Percentiles rank a stretch among this genome's conserved stretches.
phyloP scores from a whole-genome alignment of 2,797 vertebrate species.

The Chaetophractus vellerosus region DNA sequence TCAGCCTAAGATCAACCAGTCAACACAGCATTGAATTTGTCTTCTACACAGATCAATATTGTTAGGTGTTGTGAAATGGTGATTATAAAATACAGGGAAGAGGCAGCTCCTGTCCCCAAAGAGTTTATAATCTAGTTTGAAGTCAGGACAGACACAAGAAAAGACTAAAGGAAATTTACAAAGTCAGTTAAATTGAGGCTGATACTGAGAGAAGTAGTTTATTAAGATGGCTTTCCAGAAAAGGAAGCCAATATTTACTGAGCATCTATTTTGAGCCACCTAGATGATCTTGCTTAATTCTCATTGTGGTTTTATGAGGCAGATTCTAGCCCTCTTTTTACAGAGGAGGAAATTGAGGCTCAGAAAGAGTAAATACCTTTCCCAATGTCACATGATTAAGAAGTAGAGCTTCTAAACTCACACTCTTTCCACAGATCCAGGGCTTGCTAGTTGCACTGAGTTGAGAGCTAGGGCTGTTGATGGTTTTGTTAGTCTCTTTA shows the following conservation, averaged over 20 bases:
- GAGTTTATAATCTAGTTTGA: slow-evolving; percentile 16
- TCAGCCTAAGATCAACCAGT: neutral
- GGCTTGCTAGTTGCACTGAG: neutral
- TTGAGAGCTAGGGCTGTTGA: neutral
- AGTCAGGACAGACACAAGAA: neutral
- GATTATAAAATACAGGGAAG: neutral
- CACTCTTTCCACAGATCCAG: neutral
- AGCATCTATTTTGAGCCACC: neutral
- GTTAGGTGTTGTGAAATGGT: neutral
- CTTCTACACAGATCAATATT: neutral
- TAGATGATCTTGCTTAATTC: slow-evolving; percentile 58
- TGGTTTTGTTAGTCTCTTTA: neutral
- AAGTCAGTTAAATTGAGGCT: neutral
- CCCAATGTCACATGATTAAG: neutral
- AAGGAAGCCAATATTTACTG: neutral
- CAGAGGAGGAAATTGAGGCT: slow-evolving; percentile 62
- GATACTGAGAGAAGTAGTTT: neutral
- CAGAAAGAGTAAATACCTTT: slow-evolving; percentile 40
- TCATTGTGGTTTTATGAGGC: slow-evolving; percentile 21
- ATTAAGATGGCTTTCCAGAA: neutral
- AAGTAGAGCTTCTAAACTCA: neutral
- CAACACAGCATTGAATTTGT: neutral
- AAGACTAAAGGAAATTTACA: neutral
- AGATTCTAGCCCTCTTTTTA: slow-evolving; percentile 43
- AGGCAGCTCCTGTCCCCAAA: neutral